phyloP scores from a whole-genome alignment of 2,888 invertebrate genomes.

The Rotaria magnacalcarata region DNA sequence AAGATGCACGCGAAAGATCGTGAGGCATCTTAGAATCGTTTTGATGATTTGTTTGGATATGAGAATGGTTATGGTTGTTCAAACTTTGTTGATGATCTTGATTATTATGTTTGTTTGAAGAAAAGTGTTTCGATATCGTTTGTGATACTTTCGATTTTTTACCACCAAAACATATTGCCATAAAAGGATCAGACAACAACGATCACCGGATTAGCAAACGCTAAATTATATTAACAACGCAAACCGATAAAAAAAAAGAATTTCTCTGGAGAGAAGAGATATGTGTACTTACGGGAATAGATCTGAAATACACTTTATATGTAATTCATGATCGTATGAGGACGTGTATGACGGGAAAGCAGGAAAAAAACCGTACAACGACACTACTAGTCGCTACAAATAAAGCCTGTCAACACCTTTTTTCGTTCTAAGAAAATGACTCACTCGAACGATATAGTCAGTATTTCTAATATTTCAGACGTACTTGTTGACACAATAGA shows the following conservation, averaged over 20 bases:
- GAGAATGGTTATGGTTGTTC: background rate
- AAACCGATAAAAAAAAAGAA: too few species aligned
- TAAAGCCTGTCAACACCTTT: background rate
- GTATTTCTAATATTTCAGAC: background rate
- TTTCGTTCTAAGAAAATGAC: background rate
- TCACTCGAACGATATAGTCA: background rate
- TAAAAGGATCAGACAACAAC: background rate
- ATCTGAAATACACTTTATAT: background rate
- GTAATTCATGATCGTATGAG: background rate
- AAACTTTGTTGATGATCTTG: background rate
- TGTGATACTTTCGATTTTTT: background rate
- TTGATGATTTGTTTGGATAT: background rate
- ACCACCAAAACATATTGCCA: constrained; percentile 18
- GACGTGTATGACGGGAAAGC: background rate
- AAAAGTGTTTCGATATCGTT: background rate
- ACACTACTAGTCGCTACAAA: background rate
- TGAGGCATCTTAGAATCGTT: background rate
- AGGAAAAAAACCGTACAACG: background rate
- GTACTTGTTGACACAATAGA: background rate
- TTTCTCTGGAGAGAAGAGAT: background rate
- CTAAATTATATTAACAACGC: background rate
- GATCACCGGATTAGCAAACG: background rate
- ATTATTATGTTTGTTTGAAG: background rate
- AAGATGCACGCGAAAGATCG: background rate
- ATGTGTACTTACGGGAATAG: background rate